phyloP scores from a whole-genome alignment of 1,140 invertebrate genomes.

The Gryllus bimaculatus region DNA sequence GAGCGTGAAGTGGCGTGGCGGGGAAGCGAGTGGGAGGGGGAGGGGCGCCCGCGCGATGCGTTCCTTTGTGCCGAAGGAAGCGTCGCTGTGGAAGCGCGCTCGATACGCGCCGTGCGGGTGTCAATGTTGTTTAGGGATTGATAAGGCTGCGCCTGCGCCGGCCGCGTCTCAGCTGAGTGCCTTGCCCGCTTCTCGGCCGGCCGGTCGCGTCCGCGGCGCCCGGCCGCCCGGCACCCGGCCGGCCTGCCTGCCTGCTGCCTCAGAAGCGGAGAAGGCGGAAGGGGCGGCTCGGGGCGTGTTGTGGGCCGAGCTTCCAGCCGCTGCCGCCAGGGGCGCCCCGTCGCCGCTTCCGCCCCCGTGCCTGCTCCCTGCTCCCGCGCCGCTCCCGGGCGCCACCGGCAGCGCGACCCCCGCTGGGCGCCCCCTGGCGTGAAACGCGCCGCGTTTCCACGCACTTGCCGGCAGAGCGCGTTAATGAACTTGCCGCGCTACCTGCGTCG shows the following conservation, averaged over 20 bases:
- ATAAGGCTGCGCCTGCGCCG: constrained; percentile 8
- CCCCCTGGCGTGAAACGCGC: no score
- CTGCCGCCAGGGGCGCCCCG: neutral
- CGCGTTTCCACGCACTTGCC: no score
- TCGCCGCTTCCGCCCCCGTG: neutral
- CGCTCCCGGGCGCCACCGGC: constrained; percentile 20
- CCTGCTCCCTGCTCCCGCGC: neutral
- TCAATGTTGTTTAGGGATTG: constrained; percentile 6
- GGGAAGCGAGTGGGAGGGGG: no score
- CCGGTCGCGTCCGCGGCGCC: neutral
- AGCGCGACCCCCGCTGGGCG: constrained; percentile 20
- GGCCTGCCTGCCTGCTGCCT: no score
- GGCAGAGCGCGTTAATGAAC: no score
- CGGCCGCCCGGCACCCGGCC: neutral
- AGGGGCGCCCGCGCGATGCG: no score
- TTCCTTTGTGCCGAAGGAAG: no score
- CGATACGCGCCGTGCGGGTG: neutral
- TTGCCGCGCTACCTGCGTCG: no score
- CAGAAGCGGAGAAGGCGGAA: neutral
- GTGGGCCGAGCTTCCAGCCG: neutral
- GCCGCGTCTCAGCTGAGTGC: neutral
- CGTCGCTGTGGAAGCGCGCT: no score
- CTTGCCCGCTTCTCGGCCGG: no score
- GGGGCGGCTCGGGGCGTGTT: neutral
- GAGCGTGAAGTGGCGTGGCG: neutral